Conservation (phyloP, 2,113 vertebrate species). For the Rhinichthys klamathensis region DNA sequence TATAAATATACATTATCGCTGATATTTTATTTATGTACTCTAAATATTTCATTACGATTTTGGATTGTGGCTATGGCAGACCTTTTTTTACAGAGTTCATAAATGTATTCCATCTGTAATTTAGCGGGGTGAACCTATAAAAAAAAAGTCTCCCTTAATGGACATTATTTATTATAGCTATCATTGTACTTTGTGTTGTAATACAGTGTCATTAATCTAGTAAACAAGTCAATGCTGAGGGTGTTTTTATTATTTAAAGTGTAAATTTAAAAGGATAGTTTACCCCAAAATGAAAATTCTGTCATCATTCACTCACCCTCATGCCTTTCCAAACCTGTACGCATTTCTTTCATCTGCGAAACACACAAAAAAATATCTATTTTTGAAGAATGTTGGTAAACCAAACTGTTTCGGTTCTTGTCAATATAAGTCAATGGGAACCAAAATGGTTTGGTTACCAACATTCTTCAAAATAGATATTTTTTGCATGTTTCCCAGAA, state of each 20-base stretch:
- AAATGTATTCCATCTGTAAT: not conserved
- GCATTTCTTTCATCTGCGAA: no score
- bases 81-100: not conserved
- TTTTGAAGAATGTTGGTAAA: no score
- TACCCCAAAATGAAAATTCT: not conserved
- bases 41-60: not conserved
- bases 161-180: not conserved
- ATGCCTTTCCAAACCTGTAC: not conserved
- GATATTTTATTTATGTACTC: not conserved
- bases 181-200: not conserved
- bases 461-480: not conserved
- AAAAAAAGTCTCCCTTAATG: not conserved
- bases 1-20: not conserved
- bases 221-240: not conserved
- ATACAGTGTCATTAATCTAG: not conserved
- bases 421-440: not conserved
- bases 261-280: not conserved
- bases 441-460: not conserved
- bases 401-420: not conserved
- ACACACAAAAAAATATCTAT: not conserved
- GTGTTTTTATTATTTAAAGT: no score
- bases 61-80: not conserved
- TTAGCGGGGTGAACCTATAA: not conserved
- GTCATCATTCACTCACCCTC: not conserved
- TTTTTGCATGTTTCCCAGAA: not conserved